Evolutionary conservation across 2,797 vertebrate genomes (phyloP).

Genomic region (Dromococcyx pavoninus): DNA sequence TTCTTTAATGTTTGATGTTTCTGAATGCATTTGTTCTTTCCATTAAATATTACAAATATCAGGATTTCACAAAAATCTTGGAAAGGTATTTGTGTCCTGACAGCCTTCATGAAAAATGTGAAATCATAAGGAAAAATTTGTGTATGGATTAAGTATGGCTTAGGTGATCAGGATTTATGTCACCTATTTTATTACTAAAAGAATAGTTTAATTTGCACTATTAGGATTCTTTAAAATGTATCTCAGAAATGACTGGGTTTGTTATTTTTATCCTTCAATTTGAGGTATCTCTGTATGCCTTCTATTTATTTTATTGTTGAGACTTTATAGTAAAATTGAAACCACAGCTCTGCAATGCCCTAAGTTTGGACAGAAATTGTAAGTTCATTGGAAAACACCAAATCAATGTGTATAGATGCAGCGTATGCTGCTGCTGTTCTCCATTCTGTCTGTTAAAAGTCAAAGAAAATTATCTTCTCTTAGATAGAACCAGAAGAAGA

Average conservation of each 20-base stretch:
- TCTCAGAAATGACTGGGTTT: fast-evolving
- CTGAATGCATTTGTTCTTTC: neutral
- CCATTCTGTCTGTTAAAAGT: neutral
- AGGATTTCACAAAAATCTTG: neutral
- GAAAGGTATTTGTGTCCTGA: neutral
- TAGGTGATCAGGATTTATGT: neutral
- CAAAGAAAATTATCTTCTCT: neutral
- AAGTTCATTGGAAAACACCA: neutral
- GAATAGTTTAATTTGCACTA: neutral
- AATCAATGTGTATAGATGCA: neutral
- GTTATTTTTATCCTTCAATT: neutral
- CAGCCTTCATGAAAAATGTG: neutral
- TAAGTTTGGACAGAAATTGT: neutral
- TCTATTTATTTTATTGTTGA: neutral
- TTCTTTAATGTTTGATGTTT: neutral
- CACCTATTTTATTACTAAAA: neutral
- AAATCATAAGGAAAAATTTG: conserved; percentile 11
- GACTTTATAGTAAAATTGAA: neutral
- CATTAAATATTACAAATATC: neutral
- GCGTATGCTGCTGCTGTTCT: neutral
- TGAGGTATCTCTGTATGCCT: neutral
- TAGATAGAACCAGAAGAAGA: neutral
- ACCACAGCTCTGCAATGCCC: neutral
- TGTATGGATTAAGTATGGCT: neutral
- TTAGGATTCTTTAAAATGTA: neutral